phyloP scores from a whole-genome alignment of 2,113 vertebrate genomes.

The Eublepharis macularius region DNA sequence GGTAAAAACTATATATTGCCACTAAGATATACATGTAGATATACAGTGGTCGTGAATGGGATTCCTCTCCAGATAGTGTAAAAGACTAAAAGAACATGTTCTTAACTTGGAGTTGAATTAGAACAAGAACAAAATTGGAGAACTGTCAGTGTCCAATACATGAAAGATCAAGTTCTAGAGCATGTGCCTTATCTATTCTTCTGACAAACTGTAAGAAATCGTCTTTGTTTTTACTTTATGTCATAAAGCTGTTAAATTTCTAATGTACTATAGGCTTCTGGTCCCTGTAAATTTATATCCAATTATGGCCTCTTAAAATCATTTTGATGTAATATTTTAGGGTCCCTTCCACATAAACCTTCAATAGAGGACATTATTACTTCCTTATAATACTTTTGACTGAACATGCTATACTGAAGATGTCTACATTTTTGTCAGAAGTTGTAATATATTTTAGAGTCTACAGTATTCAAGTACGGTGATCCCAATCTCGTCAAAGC shows the following conservation, averaged over 20 bases:
- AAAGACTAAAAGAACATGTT: background rate
- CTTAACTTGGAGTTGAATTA: too few relatives aligned
- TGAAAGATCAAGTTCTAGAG: background rate
- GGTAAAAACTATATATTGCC: background rate
- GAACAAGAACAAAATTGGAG: background rate
- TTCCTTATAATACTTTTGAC: background rate
- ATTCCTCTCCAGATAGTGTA: background rate
- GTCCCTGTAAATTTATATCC: background rate
- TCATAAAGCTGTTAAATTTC: background rate
- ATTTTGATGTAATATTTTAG: background rate
- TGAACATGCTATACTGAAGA: constrained; percentile 22
- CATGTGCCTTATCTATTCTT: background rate
- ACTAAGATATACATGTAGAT: background rate
- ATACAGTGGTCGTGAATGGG: background rate
- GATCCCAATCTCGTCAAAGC: constrained; percentile 52
- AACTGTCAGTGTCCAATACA: background rate
- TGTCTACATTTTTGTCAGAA: constrained; percentile 8
- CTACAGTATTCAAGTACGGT: constrained; percentile 37
- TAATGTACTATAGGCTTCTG: background rate
- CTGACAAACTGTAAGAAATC: background rate
- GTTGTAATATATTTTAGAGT: constrained; percentile 51
- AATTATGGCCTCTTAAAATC: background rate
- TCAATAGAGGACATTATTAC: background rate
- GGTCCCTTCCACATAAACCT: background rate
- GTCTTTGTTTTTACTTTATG: background rate